phyloP scores from a whole-genome alignment of 2,113 vertebrate species.

The Rattus norvegicus region GRCr8 NC_086019.1:22075001-22075500 shows the following conservation, averaged over 20 bases:
- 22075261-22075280: neutral
- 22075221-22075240: neutral
- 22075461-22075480: neutral
- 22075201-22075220: neutral
- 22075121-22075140: slow-evolving; percentile 22
- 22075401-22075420: neutral
- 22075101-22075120: neutral
- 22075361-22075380: neutral
- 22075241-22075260: neutral
- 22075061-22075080: neutral
- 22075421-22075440: neutral
- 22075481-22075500: neutral
- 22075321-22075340: neutral
- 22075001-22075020: neutral
- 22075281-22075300: neutral
- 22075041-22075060: neutral
- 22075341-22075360: neutral
- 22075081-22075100: slow-evolving; percentile 38
- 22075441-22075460: neutral
- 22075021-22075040: neutral
- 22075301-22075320: neutral
- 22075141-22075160: neutral
- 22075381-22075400: neutral
- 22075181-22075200: neutral
- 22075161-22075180: neutral